Evolutionary conservation across 53 echinoderm and acorn worm genomes (phyloP).

Genomic region (Mesocentrotus franciscanus): DNA sequence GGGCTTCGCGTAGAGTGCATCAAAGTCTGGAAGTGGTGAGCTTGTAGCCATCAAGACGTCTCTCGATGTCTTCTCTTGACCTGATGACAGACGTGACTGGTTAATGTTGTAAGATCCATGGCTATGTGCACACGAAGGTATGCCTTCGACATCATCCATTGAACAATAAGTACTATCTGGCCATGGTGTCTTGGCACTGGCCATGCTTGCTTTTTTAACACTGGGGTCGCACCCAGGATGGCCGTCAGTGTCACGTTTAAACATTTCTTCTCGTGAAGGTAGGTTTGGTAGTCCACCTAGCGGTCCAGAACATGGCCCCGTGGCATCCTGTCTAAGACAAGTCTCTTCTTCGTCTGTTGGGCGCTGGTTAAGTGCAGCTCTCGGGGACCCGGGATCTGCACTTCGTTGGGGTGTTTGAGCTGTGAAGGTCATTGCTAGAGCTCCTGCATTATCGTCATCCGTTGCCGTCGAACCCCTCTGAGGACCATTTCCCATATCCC

Average conservation of each 20-base stretch:
- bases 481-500: no score
- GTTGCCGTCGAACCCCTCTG: no score
- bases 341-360: background rate
- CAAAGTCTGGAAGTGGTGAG: background rate
- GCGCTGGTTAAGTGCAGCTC: background rate
- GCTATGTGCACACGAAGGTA: background rate
- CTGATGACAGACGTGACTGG: no score
- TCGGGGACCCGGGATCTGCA: background rate
- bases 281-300: background rate
- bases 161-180: background rate
- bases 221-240: background rate
- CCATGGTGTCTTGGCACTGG: background rate
- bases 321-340: background rate
- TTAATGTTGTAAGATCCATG: background rate
- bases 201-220: background rate
- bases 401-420: background rate
- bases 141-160: background rate
- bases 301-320: background rate
- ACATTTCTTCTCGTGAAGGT: background rate
- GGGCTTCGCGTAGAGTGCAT: constrained; percentile 2
- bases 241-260: background rate
- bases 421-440: background rate
- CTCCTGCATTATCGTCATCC: no score
- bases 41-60: background rate
- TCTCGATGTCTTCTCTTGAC: background rate